Evolutionary conservation across 2,113 vertebrate species (phyloP).

Genomic region (Actenoides lindsayi): DNA sequence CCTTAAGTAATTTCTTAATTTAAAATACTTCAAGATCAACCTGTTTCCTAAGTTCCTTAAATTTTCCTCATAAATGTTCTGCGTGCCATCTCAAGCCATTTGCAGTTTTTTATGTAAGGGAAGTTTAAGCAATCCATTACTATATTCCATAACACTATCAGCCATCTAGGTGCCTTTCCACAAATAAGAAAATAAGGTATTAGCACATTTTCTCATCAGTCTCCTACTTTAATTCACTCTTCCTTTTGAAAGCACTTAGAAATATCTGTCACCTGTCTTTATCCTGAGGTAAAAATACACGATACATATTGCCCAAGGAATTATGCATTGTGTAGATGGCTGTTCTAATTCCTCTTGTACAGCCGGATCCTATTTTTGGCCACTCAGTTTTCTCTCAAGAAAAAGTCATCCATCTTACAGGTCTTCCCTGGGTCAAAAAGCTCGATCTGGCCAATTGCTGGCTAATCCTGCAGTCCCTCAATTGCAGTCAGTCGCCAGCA

Average conservation of each 20-base stretch:
- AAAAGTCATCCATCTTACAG: neutral
- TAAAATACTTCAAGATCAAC: neutral
- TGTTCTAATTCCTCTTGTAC: neutral
- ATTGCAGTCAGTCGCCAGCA: neutral
- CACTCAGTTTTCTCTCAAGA: neutral
- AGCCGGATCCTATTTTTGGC: neutral
- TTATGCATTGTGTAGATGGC: fast-evolving
- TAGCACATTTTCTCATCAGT: neutral
- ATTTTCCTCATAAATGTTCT: neutral
- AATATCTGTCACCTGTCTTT: neutral
- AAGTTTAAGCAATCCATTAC: neutral
- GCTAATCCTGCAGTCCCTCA: neutral
- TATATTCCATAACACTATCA: neutral
- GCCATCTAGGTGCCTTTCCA: neutral
- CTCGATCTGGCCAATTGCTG: neutral
- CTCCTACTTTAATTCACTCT: neutral
- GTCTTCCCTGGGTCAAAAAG: neutral
- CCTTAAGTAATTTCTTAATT: neutral
- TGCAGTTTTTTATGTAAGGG: neutral
- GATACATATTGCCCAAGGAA: neutral
- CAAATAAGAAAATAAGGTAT: neutral
- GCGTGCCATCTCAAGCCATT: neutral
- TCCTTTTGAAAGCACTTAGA: neutral
- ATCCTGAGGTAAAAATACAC: neutral
- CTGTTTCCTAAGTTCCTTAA: neutral